Evolutionary conservation across 1,140 invertebrate genomes (phyloP).

Genomic region (Belonocnema kinseyi): DNA sequence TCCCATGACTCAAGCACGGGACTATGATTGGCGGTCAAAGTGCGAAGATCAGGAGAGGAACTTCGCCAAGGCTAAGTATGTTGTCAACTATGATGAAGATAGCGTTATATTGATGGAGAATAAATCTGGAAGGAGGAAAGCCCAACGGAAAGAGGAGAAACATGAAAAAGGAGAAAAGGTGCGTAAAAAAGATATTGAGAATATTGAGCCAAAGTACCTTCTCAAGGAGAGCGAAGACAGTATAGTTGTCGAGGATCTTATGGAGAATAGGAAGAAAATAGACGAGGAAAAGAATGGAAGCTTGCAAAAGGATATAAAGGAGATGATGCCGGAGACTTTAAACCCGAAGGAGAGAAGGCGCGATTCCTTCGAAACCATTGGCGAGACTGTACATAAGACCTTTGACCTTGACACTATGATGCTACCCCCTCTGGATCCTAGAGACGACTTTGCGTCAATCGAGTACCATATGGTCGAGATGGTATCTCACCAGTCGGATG

Average conservation of each 20-base stretch:
- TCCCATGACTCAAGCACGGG: conserved; percentile 67
- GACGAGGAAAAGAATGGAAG: not conserved
- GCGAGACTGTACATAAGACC: conserved; percentile 19
- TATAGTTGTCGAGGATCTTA: conserved; percentile 13
- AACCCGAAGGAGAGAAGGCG: conserved; percentile 36
- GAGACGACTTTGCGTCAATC: conserved; percentile 58
- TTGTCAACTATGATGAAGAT: conserved; percentile 69
- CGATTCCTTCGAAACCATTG: conserved; percentile 18
- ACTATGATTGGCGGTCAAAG: conserved; percentile 54
- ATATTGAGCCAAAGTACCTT: not conserved
- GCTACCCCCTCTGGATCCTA: conserved; percentile 26
- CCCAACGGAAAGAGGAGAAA: conserved; percentile 15
- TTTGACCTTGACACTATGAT: conserved; percentile 38
- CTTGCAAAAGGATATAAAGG: not conserved
- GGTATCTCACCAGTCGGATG: conserved; percentile 60
- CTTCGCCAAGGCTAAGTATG: conserved; percentile 65
- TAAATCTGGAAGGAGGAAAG: conserved; percentile 41
- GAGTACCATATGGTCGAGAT: conserved; percentile 64
- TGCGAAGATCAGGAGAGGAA: conserved; percentile 40
- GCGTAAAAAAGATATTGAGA: conserved; percentile 22
- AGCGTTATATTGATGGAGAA: conserved; percentile 68
- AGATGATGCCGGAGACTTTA: conserved; percentile 30
- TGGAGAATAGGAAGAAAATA: not conserved
- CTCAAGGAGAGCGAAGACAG: conserved; percentile 24
- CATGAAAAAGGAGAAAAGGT: not conserved